Percentiles rank a stretch among this genome's conserved stretches.
These are phyloP conservation scores for Conchocele bisecta DNA, from an alignment of 2,888 invertebrate species.

Conservation along the genomic window DNA sequence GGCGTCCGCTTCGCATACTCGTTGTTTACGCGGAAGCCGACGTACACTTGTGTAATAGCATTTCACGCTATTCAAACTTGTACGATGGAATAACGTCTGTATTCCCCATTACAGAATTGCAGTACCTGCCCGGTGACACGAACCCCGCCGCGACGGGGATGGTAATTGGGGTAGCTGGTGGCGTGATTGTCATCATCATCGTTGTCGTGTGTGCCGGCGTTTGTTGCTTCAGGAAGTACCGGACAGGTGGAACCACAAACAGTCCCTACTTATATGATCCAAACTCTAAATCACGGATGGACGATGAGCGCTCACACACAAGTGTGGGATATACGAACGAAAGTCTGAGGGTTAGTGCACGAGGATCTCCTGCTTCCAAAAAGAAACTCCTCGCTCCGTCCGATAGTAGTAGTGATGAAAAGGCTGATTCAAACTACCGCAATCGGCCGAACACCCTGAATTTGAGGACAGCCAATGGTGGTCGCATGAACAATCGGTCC, in stretches of 20 bases:
- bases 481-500: background rate
- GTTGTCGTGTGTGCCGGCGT: conserved; percentile 61
- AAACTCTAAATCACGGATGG: conserved; percentile 29
- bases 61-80: too few relatives aligned
- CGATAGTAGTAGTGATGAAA: conserved; percentile 46
- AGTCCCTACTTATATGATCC: conserved; percentile 43
- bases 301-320: conserved; percentile 22
- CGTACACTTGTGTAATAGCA: too few relatives aligned
- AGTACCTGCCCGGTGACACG: conserved; percentile 53
- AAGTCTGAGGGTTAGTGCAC: conserved; percentile 18
- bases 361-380: conserved; percentile 49
- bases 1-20: too few relatives aligned
- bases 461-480: conserved; percentile 11
- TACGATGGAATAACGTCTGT: too few relatives aligned
- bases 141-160: conserved; percentile 65
- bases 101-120: conserved; percentile 46
- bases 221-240: conserved; percentile 67
- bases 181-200: conserved; percentile 66
- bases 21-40: too few relatives aligned
- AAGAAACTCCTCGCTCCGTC: conserved; percentile 51
- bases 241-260: conserved; percentile 15
- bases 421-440: background rate
- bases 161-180: conserved; percentile 70
- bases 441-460: conserved; percentile 27
- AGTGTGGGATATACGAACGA: conserved; percentile 55